Evolutionary conservation across 1,140 invertebrate genomes (phyloP).

Genomic region (Drosophila chauvacae): DNA sequence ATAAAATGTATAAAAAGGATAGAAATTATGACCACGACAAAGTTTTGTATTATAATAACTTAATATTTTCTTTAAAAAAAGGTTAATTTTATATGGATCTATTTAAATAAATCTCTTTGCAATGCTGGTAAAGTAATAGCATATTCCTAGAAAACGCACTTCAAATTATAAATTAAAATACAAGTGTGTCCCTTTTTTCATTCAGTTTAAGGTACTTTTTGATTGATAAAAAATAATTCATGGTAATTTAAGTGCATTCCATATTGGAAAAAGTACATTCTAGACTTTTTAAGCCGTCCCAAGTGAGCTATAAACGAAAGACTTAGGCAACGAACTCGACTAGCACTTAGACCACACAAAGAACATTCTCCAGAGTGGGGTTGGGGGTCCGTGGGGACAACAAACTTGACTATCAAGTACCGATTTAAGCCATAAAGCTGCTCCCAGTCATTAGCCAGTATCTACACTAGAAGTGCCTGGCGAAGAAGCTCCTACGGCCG

Average conservation of each 20-base stretch:
- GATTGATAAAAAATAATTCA: neutral
- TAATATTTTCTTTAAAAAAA: no score
- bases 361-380: neutral
- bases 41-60: no score
- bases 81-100: no score
- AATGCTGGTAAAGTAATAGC: no score
- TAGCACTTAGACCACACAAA: conserved; percentile 23
- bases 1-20: no score
- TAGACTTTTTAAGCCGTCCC: neutral
- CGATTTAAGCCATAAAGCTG: conserved; percentile 55
- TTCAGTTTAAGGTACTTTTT: neutral
- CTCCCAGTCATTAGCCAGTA: conserved; percentile 62
- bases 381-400: conserved; percentile 7
- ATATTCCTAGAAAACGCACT: no score
- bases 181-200: neutral
- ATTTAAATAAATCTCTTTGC: no score
- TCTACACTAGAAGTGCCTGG: conserved; percentile 70
- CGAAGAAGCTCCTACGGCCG: conserved; percentile 41
- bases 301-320: conserved; percentile 41
- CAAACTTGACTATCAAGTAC: conserved; percentile 49
- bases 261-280: neutral
- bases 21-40: no score
- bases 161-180: no score
- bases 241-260: neutral
- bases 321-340: conserved; percentile 60